Evolutionary conservation across 2,797 vertebrate species (phyloP), one percentile per base, ranked within the genome.

Genomic region (Sebastes iracundus): DNA sequence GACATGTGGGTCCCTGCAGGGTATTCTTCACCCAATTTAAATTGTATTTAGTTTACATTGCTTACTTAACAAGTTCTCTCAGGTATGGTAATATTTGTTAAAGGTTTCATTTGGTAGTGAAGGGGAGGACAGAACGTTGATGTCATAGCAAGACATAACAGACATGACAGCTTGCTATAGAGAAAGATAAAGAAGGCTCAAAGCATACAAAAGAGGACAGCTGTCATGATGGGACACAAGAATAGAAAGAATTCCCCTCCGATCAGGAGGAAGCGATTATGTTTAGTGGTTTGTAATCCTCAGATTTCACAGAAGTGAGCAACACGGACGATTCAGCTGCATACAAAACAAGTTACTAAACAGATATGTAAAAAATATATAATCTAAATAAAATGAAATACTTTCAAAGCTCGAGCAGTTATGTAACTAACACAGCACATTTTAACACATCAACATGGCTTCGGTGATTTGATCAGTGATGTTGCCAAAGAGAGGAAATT

Each of bases 21-120:
- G 33, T 27, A 33, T 66, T 58, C 65, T 49, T 52, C 30, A 75
- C 66, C 81, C 23, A 72, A 1, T 56, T 79, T 33, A 73, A 73
- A 28, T 16, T 52, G 49, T n/a, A 14, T 22, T 20, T 28, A 10
- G 27, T n/a, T 66, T 28, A 49, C 16, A 11, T 70, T 72, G 18
- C 20, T 74, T 25, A 73, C 55, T 30, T 23, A 72, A 72, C 67
- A 25, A 0, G n/a, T 27, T 60, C 9, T 62, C 20, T 67, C 14
- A 25, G 65, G 70, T 62, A 46, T 72, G 72, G 32, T 8, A 72
- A 67, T 63, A 11, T 67, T 49, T 75, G 60, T 70, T 59, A 32
- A 70, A 28, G n/a, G 35, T 73, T 73, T 53, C 9, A 65, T 77
- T 67, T 38, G 46, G 58, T 20, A 16, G 22, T 18, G 14, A 77